Base-by-base conservation (phyloP, 92 coral and sea anemone species). In the Pocillopora grandis region DNA sequence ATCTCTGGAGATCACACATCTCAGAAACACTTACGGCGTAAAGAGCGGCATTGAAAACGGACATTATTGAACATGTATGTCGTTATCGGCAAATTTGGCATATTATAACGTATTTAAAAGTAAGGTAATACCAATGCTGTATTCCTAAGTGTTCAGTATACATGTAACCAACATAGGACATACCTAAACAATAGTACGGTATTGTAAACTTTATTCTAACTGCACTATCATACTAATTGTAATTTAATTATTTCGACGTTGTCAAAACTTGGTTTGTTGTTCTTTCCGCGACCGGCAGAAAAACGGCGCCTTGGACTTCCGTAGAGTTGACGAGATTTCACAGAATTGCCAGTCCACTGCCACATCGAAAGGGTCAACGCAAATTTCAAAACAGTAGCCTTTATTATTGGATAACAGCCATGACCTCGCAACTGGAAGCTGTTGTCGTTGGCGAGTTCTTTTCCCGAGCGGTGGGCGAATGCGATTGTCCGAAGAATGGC, bases 1-100 rank as follows among this genome's bases (percentile, higher is more conserved):
- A 83, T 83, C 86, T 83, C 62, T 35, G 71, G n/a, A 21, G 17
- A 71, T 81, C 85, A 81, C 48, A 71, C 85, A 21, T 20, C 85
- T 71, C 36, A 62, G 73, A 73, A 62, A 83, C 86, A 71, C 86
- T 62, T 66, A 74, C 72, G 21, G 55, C 69, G 74, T 73, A 81
- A 55, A 17, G 15, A 10, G 55, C 58, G 35, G 42, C 76, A 9
- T 6, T 12, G 75, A 71, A 72, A 10, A 61, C 64, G 80, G 9
- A 62, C 75, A 83, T 83, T 73, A 83, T 20, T 33, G 18, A 15
- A 61, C 80, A 33, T 62, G 78, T 83, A 57, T 64, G 86, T 83
- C 86, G 70, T 37, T 76, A 62, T 48, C 31, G 13, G 17, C 16
- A 65, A 33, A 19, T 73, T 63, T 16, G 12, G 62, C 18, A 23